These are phyloP conservation scores for Agrotis puta DNA, from an alignment of 2,888 invertebrate species.

Conservation along the genomic window DNA sequence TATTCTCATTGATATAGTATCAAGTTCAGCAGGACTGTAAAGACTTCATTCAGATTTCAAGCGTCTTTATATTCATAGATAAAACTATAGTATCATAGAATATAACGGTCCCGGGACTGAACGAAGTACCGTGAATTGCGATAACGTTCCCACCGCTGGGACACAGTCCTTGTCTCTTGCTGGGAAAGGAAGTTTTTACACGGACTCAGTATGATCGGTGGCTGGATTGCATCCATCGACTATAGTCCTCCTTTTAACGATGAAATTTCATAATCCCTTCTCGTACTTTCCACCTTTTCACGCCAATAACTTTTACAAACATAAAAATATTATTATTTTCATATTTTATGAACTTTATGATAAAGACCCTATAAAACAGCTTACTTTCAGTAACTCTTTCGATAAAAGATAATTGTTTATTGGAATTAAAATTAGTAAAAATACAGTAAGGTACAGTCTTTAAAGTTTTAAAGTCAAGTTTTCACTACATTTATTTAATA, in stretches of 20 bases:
- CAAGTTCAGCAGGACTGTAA: not conserved
- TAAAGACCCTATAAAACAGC: not conserved
- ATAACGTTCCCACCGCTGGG: not conserved
- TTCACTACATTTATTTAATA: not conserved
- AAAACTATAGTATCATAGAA: not conserved
- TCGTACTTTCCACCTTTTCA: constrained; percentile 12
- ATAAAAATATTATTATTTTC: constrained; percentile 14
- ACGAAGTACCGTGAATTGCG: too few species aligned
- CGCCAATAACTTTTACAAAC: constrained; percentile 4
- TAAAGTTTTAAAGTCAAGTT: not conserved
- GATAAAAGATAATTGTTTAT: not conserved
- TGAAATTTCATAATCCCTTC: not conserved
- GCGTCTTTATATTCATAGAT: too few species aligned
- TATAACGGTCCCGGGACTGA: too few species aligned
- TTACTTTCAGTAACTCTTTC: constrained; percentile 12
- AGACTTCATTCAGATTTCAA: too few species aligned
- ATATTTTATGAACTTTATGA: constrained; percentile 6
- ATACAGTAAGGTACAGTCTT: not conserved
- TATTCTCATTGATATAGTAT: not conserved
- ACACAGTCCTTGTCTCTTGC: not conserved
- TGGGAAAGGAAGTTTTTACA: too few species aligned
- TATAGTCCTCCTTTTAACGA: not conserved
- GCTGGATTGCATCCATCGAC: too few species aligned
- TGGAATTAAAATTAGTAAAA: not conserved
- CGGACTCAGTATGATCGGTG: too few species aligned